Evolutionary conservation across 1,140 invertebrate genomes (phyloP).

Genomic region (Anastrepha ludens): DNA sequence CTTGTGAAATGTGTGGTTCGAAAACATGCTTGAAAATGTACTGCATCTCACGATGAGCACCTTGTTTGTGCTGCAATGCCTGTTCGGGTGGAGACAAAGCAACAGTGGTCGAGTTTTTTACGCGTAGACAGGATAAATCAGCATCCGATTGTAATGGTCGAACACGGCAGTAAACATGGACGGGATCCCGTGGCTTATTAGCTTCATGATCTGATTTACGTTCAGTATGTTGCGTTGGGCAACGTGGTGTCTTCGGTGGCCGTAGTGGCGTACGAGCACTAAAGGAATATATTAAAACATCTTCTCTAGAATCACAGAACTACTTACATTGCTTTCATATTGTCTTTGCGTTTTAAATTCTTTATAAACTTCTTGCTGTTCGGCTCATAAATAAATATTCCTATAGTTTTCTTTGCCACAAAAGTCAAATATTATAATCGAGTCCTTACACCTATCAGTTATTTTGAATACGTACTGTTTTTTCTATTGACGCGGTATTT

Average conservation of each 20-base stretch:
- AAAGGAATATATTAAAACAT: not conserved
- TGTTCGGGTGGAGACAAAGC: slow-evolving; percentile 80
- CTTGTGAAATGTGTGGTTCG: slow-evolving; percentile 84
- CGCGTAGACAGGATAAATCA: slow-evolving; percentile 83
- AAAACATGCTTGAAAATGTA: slow-evolving; percentile 92
- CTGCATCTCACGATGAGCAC: slow-evolving; percentile 81
- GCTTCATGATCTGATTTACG: slow-evolving; percentile 12
- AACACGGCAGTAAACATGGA: slow-evolving; percentile 90
- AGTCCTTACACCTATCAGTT: slow-evolving; percentile 34
- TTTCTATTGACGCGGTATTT: slow-evolving; percentile 28
- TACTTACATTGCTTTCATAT: slow-evolving; percentile 42
- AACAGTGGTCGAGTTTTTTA: slow-evolving; percentile 81
- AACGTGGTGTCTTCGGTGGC: slow-evolving; percentile 28
- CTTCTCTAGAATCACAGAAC: not conserved
- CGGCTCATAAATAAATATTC: not conserved
- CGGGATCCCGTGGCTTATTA: slow-evolving; percentile 75
- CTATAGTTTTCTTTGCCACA: not conserved
- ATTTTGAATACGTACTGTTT: slow-evolving; percentile 28
- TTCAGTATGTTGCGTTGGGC: slow-evolving; percentile 14
- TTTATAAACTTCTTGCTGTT: not conserved
- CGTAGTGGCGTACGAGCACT: slow-evolving; percentile 40
- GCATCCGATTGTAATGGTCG: slow-evolving; percentile 82
- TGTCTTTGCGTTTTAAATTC: not conserved
- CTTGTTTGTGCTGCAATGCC: slow-evolving; percentile 79
- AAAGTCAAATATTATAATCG: not conserved